phyloP scores from a whole-genome alignment of 2,113 vertebrate genomes.

The Oenanthe melanoleuca region DNA sequence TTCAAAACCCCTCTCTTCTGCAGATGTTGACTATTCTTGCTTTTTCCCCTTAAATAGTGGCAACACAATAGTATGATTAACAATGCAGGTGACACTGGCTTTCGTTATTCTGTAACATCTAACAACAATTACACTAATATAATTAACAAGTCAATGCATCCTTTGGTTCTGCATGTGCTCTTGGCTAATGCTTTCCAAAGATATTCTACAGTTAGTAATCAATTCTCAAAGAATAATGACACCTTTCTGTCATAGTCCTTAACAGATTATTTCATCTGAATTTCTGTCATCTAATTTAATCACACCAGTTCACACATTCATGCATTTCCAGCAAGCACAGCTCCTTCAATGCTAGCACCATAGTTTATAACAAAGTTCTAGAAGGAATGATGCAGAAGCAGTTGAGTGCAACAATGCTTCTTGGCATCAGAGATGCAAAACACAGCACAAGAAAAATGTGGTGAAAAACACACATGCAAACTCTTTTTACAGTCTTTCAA shows the following conservation, averaged over 20 bases:
- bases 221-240: not conserved
- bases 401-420: not conserved
- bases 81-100: not conserved
- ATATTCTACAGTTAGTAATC: not conserved
- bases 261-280: not conserved
- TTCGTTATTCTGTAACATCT: not conserved
- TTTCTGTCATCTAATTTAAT: not conserved
- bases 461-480: not conserved
- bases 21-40: not conserved
- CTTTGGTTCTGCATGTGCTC: not conserved
- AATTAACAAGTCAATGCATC: not conserved
- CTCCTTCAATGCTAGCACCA: not conserved
- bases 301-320: not conserved
- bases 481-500: conserved; percentile 29
- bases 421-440: conserved; percentile 2
- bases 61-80: not conserved
- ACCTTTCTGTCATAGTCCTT: not conserved
- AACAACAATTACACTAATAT: not conserved
- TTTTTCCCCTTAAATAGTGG: not conserved
- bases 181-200: not conserved
- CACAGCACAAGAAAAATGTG: conserved; percentile 11
- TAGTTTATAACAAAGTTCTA: not conserved
- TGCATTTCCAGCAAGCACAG: not conserved
- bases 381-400: not conserved
- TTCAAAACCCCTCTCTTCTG: not conserved